Evolutionary conservation across 1,140 invertebrate genomes (phyloP).

Genomic region (Drosophila azteca): DNA sequence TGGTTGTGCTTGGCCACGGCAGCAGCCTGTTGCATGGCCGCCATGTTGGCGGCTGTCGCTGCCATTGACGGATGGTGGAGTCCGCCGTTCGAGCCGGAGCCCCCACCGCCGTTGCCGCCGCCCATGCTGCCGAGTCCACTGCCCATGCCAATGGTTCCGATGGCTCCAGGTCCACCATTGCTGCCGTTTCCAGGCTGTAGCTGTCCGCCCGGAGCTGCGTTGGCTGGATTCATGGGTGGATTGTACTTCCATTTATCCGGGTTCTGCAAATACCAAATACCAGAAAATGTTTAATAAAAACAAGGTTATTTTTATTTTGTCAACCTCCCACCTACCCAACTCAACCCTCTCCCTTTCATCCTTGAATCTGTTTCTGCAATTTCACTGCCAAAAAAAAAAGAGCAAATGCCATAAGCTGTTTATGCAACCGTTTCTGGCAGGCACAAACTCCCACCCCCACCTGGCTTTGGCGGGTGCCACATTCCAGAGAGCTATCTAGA

Average conservation of each 20-base stretch:
- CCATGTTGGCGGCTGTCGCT: conserved; percentile 71
- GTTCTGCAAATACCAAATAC: conserved; percentile 83
- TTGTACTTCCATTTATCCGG: conserved; percentile 88
- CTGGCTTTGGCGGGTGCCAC: too few relatives aligned
- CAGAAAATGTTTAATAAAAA: conserved; percentile 10
- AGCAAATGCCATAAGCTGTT: conserved; percentile 24
- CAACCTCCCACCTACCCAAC: neutral
- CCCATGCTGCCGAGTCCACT: conserved; percentile 64
- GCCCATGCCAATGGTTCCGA: conserved; percentile 78
- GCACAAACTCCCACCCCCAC: neutral
- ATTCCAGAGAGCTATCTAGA: too few relatives aligned
- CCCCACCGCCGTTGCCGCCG: conserved; percentile 55
- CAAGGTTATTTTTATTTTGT: neutral
- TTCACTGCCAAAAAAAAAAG: conserved; percentile 29
- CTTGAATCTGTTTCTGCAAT: conserved; percentile 9
- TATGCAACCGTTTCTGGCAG: conserved; percentile 47
- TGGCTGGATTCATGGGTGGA: conserved; percentile 80
- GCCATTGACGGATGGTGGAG: conserved; percentile 79
- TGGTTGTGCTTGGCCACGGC: conserved; percentile 81
- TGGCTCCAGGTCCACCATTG: conserved; percentile 71
- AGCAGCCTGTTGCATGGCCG: conserved; percentile 79
- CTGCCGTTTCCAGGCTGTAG: conserved; percentile 58
- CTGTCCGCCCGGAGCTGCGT: conserved; percentile 73
- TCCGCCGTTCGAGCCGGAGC: conserved; percentile 70
- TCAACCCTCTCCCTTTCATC: neutral